phyloP scores from a whole-genome alignment of 1,140 invertebrate species.

The Drosophila pruinosa region DNA sequence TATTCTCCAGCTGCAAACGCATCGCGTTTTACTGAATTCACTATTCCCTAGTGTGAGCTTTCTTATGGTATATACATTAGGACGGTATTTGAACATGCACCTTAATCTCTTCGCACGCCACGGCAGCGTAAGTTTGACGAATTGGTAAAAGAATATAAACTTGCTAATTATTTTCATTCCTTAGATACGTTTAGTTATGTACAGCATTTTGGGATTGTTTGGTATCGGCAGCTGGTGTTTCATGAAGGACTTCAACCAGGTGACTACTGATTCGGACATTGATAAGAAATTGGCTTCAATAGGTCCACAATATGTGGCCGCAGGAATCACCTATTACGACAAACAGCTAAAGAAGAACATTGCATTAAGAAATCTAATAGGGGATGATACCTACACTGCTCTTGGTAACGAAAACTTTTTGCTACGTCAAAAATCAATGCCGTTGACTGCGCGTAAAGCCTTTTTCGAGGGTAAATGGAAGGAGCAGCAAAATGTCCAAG shows the following conservation, averaged over 20 bases:
- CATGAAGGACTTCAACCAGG: slow-evolving; percentile 86
- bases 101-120: slow-evolving; percentile 85
- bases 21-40: slow-evolving; percentile 84
- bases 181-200: slow-evolving; percentile 84
- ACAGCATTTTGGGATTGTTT: slow-evolving; percentile 85
- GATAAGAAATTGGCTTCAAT: slow-evolving; percentile 86
- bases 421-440: slow-evolving; percentile 86
- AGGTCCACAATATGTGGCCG: slow-evolving; percentile 86
- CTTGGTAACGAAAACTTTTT: slow-evolving; percentile 88
- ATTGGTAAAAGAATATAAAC: rapidly evolving
- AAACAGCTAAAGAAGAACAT: slow-evolving; percentile 89
- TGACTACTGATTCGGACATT: slow-evolving; percentile 85
- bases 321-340: slow-evolving; percentile 89
- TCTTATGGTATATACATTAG: slow-evolving; percentile 83
- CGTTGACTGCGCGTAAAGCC: slow-evolving; percentile 86
- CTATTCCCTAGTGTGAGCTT: slow-evolving; percentile 83
- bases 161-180: neutral
- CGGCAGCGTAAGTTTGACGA: slow-evolving; percentile 40
- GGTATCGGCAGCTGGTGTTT: slow-evolving; percentile 86
- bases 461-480: slow-evolving; percentile 81
- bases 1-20: slow-evolving; percentile 85
- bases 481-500: slow-evolving; percentile 44
- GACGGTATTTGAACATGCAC: slow-evolving; percentile 83
- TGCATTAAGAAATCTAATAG: slow-evolving; percentile 87
- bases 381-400: slow-evolving; percentile 85